Percentiles rank a stretch among this genome's conserved stretches.
These are phyloP conservation scores for Squalus acanthias DNA, from an alignment of 2,797 vertebrate genomes.

Conservation along the genomic window DNA sequence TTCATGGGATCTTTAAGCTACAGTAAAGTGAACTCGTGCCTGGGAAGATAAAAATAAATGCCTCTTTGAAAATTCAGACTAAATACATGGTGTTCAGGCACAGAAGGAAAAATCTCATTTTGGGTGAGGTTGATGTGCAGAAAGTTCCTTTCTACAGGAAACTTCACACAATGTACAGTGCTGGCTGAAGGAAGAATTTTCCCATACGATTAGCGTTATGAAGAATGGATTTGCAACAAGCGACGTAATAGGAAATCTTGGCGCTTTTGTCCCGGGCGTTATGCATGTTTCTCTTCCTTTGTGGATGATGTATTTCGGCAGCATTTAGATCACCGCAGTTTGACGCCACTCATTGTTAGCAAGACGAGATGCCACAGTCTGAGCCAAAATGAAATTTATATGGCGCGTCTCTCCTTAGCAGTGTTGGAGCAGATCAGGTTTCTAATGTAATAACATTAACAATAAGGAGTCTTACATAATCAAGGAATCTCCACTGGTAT, in stretches of 20 bases:
- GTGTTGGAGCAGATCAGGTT: background rate
- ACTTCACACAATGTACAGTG: too few relatives aligned
- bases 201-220: too few relatives aligned
- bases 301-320: background rate
- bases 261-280: background rate
- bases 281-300: background rate
- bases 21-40: background rate
- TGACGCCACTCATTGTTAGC: background rate
- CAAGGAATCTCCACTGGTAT: too few relatives aligned
- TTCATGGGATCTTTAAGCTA: background rate
- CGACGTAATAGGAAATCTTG: too few relatives aligned
- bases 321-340: background rate
- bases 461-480: background rate
- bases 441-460: background rate
- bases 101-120: background rate
- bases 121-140: background rate
- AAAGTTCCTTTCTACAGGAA: slow-evolving; percentile 2
- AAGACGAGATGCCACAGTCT: background rate
- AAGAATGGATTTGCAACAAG: background rate
- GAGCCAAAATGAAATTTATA: slow-evolving; percentile 15
- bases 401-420: background rate
- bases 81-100: background rate
- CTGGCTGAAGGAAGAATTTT: background rate
- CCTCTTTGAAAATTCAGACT: background rate
- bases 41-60: background rate